Conservation (phyloP, 2,888 invertebrate species). For the Leptinotarsa peninsularis region DNA sequence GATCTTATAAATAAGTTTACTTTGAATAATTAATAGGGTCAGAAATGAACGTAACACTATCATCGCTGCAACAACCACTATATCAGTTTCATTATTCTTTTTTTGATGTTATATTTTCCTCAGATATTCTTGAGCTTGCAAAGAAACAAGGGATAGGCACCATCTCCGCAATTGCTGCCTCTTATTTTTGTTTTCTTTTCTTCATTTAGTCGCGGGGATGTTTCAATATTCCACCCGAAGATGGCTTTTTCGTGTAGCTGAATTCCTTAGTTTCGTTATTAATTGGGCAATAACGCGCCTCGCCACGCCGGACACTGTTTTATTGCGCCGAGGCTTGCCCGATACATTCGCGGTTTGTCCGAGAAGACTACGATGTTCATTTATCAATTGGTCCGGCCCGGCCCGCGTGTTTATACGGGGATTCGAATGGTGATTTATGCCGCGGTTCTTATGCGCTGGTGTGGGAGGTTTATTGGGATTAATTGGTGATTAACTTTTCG, state of each 20-base stretch:
- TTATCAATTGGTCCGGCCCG: conserved; percentile 50
- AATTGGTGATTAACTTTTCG: conserved; percentile 33
- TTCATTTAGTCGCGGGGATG: conserved; percentile 61
- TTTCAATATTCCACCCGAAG: conserved; percentile 64
- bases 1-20: no score
- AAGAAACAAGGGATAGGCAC: conserved; percentile 20
- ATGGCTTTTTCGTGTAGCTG: conserved; percentile 66
- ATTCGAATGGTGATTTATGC: conserved; percentile 33
- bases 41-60: no score
- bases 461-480: conserved; percentile 39
- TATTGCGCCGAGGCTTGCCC: conserved; percentile 52
- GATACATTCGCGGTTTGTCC: conserved; percentile 58
- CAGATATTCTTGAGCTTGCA: conserved; percentile 44
- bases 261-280: conserved; percentile 64
- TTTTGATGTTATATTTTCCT: not conserved
- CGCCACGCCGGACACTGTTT: conserved; percentile 55
- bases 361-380: conserved; percentile 57
- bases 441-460: conserved; percentile 25
- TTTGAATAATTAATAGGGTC: no score
- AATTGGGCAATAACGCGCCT: conserved; percentile 65
- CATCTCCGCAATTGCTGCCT: conserved; percentile 55
- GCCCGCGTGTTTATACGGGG: conserved; percentile 21
- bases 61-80: no score
- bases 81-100: no score
- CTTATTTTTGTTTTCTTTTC: conserved; percentile 50